These are phyloP conservation scores for Rhinoraja longicauda DNA, from an alignment of 2,797 vertebrate species.

Conservation along the genomic window DNA sequence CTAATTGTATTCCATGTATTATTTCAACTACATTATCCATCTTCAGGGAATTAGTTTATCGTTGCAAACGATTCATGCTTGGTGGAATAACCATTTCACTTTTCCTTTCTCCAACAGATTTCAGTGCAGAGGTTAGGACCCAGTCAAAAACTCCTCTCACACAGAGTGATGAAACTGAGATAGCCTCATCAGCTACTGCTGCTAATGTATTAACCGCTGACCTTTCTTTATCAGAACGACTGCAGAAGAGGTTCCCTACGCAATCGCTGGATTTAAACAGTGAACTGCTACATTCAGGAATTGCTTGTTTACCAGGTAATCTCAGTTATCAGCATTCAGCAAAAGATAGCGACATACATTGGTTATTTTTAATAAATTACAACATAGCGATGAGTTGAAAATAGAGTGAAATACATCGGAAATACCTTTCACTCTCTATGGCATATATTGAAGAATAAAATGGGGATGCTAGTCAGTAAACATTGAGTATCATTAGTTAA, in stretches of 20 bases:
- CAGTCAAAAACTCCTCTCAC: neutral
- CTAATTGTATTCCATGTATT: neutral
- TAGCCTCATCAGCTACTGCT: too few relatives aligned
- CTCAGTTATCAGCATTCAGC: neutral
- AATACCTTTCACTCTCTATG: neutral
- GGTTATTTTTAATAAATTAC: neutral
- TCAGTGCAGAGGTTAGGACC: neutral
- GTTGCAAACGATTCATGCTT: neutral
- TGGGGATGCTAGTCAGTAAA: neutral
- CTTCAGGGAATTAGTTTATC: neutral
- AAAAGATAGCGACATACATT: neutral
- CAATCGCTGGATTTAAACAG: slow-evolving; percentile 53
- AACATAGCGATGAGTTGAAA: too few relatives aligned
- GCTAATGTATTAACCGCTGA: neutral
- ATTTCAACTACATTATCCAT: neutral
- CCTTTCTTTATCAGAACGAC: neutral
- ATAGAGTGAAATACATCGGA: neutral
- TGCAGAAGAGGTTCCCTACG: slow-evolving; percentile 4
- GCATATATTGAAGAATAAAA: neutral
- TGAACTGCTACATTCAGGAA: slow-evolving; percentile 64
- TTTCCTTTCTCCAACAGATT: neutral
- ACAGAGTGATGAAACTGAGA: neutral
- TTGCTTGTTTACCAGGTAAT: slow-evolving; percentile 77
- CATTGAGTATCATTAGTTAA: neutral
- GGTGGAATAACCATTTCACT: neutral